Percentiles rank a stretch among this genome's conserved stretches.
These are phyloP conservation scores for Danio jaintianensis DNA, from an alignment of 2,797 vertebrate genomes.

Conservation along the genomic window DNA sequence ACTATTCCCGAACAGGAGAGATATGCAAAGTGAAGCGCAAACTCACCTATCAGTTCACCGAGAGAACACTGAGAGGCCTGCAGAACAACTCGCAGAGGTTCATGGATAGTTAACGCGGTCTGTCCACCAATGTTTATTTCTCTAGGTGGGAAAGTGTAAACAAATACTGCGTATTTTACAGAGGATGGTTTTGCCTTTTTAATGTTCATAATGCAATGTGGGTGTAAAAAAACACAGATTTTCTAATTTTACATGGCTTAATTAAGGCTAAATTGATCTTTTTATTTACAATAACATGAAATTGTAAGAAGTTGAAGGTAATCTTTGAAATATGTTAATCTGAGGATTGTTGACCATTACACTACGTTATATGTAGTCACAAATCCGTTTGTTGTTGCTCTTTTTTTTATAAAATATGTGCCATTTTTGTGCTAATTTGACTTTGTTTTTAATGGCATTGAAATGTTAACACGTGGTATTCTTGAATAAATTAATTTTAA, in stretches of 20 bases:
- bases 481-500: background rate
- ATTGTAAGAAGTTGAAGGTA: constrained; percentile 54
- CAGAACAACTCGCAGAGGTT: constrained; percentile 63
- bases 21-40: constrained; percentile 85
- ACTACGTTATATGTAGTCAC: constrained; percentile 83
- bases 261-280: constrained; percentile 11
- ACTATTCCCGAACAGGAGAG: constrained; percentile 83
- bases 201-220: constrained; percentile 43
- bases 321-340: constrained; percentile 73
- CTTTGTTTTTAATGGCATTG: constrained; percentile 22
- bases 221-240: background rate
- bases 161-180: constrained; percentile 81
- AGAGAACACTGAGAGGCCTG: constrained; percentile 76
- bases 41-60: constrained; percentile 81
- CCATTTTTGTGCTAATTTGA: constrained; percentile 36
- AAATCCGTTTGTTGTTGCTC: constrained; percentile 51
- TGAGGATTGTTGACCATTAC: constrained; percentile 71
- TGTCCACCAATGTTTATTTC: background rate
- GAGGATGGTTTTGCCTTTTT: constrained; percentile 22
- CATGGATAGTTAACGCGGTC: constrained; percentile 24
- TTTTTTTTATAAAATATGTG: constrained; percentile 35
- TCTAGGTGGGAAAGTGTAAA: constrained; percentile 44
- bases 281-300: background rate
- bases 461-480: constrained; percentile 16
- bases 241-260: constrained; percentile 11